Evolutionary conservation across 2,113 vertebrate species (phyloP).

Genomic region (Pseudolaguvia tuberculata): DNA sequence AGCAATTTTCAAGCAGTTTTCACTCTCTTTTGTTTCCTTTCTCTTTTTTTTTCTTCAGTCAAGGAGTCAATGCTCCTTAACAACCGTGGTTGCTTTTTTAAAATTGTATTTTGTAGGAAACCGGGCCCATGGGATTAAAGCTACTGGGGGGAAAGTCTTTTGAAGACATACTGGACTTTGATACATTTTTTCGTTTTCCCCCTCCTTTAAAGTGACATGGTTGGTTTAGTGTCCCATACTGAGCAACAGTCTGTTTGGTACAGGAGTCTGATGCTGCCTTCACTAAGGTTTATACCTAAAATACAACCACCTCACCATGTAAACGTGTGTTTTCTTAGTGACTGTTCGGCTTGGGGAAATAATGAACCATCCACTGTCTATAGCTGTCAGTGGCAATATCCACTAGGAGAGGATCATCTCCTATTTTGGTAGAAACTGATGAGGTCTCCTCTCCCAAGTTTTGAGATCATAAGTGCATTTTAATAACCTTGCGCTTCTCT

Average conservation of each 20-base stretch:
- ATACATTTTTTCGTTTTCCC: background rate
- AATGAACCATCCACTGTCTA: conserved; percentile 1
- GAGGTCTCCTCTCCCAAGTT: conserved; percentile 15
- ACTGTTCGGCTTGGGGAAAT: conserved; percentile 8
- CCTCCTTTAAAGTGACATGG: conserved; percentile 22
- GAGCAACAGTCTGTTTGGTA: conserved; percentile 23
- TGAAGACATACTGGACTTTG: conserved; percentile 31
- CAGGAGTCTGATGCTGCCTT: conserved; percentile 28
- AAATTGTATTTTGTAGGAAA: conserved; percentile 41
- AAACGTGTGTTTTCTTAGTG: conserved; percentile 4
- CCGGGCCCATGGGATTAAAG: conserved; percentile 12
- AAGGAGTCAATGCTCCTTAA: conserved; percentile 35
- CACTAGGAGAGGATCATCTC: background rate
- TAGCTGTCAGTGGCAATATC: conserved; percentile 9
- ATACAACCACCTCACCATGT: conserved; percentile 6
- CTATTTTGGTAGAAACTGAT: conserved; percentile 14
- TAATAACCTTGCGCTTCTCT: conserved; percentile 20
- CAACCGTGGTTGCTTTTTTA: conserved; percentile 52
- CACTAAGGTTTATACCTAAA: conserved; percentile 15
- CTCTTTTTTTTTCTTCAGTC: conserved; percentile 10
- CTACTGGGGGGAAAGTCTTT: conserved; percentile 16
- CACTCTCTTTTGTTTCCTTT: conserved; percentile 4
- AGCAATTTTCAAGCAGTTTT: conserved; percentile 6
- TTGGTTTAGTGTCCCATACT: conserved; percentile 22
- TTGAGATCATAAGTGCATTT: conserved; percentile 35